phyloP scores from a whole-genome alignment of 2,113 vertebrate genomes.

The Odontesthes bonariensis region DNA sequence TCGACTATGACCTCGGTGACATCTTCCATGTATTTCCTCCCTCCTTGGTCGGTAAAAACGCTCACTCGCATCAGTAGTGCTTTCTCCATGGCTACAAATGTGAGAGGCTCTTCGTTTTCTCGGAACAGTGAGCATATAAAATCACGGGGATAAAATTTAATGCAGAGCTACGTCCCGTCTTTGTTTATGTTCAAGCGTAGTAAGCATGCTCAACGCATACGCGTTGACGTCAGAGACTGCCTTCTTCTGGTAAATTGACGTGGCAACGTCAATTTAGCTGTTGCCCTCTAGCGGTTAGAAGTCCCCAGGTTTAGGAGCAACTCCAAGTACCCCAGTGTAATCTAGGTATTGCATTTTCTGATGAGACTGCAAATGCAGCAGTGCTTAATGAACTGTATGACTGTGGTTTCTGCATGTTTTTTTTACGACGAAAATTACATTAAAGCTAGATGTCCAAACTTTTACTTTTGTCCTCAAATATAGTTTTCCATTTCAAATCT shows the following conservation, averaged over 20 bases:
- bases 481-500: too few species aligned
- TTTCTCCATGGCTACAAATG: slow-evolving; percentile 82
- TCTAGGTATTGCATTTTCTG: too few species aligned
- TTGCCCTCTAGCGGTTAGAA: slow-evolving; percentile 35
- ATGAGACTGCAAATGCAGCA: too few species aligned
- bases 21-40: slow-evolving; percentile 98
- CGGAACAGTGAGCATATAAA: slow-evolving; percentile 20
- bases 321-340: too few species aligned
- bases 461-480: too few species aligned
- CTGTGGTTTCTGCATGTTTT: too few species aligned
- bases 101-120: neutral
- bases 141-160: slow-evolving; percentile 16
- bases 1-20: slow-evolving; percentile 93
- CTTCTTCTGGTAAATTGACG: slow-evolving; percentile 18
- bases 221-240: slow-evolving; percentile 62
- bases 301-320: neutral
- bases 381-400: too few species aligned
- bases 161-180: slow-evolving; percentile 44
- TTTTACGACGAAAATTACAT: too few species aligned
- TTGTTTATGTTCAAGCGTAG: slow-evolving; percentile 80
- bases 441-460: too few species aligned
- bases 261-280: neutral
- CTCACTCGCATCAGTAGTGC: slow-evolving; percentile 90
- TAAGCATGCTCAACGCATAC: slow-evolving; percentile 74
- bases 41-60: slow-evolving; percentile 93